These are phyloP conservation scores for Sebastes matsubarae DNA, from an alignment of 2,797 vertebrate species.

Conservation along the genomic window DNA sequence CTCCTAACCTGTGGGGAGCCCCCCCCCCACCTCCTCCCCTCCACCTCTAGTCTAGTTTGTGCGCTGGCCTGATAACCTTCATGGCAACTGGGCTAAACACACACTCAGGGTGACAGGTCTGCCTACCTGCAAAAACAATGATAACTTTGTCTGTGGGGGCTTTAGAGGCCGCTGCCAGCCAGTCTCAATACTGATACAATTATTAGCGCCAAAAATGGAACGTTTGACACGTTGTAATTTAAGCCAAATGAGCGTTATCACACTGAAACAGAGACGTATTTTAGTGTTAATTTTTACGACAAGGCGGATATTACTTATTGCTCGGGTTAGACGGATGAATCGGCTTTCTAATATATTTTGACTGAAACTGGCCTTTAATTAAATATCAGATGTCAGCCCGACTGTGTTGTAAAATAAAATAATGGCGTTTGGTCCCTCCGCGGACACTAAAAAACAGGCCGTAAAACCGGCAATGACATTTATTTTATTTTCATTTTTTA, in stretches of 20 bases:
- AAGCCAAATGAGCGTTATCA: slow-evolving; percentile 35
- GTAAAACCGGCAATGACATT: slow-evolving; percentile 30
- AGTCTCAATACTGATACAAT: slow-evolving; percentile 20
- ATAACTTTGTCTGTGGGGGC: slow-evolving; percentile 53
- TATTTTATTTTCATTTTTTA: slow-evolving; percentile 18
- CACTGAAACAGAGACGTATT: slow-evolving; percentile 28
- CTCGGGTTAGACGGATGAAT: slow-evolving; percentile 40
- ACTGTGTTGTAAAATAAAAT: slow-evolving; percentile 32
- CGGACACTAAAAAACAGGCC: slow-evolving; percentile 17
- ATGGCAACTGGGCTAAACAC: slow-evolving; percentile 69
- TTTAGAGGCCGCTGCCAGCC: slow-evolving; percentile 31
- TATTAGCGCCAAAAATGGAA: slow-evolving; percentile 36
- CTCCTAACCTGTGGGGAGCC: slow-evolving; percentile 74
- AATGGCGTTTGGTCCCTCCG: slow-evolving; percentile 6
- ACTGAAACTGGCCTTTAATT: slow-evolving; percentile 53
- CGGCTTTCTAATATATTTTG: slow-evolving; percentile 33
- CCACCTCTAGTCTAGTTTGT: slow-evolving; percentile 61
- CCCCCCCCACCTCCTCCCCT: slow-evolving; percentile 26
- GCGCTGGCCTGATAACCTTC: slow-evolving; percentile 79
- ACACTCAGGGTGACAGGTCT: slow-evolving; percentile 57
- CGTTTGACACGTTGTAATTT: slow-evolving; percentile 36
- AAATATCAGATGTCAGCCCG: slow-evolving; percentile 55
- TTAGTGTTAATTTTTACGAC: slow-evolving; percentile 37
- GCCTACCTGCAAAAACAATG: slow-evolving; percentile 71
- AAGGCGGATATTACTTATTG: slow-evolving; percentile 35